phyloP scores from a whole-genome alignment of 2,797 vertebrate genomes.

The Phataginus tricuspis region DNA sequence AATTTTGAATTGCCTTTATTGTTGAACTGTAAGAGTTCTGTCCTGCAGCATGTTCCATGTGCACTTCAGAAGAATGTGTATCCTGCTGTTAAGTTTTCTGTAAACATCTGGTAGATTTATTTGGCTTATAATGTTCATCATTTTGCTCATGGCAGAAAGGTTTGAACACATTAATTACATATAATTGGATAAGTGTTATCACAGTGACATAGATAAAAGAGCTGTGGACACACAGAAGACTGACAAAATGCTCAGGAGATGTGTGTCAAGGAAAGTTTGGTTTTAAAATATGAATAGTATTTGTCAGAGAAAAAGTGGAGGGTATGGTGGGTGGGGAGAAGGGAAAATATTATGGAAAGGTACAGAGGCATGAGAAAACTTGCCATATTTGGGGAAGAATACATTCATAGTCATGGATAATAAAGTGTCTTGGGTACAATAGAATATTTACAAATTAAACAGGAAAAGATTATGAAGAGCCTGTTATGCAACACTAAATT shows the following conservation, averaged over 20 bases:
- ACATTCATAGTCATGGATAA: background rate
- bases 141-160: background rate
- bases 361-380: background rate
- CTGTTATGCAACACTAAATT: background rate
- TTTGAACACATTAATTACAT: background rate
- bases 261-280: background rate
- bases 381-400: background rate
- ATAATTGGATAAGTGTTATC: background rate
- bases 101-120: background rate
- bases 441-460: background rate
- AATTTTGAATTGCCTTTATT: background rate
- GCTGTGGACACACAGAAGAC: background rate
- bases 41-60: background rate
- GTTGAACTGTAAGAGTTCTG: background rate
- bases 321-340: background rate
- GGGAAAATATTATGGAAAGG: background rate
- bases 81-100: background rate
- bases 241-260: background rate
- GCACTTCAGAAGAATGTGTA: background rate
- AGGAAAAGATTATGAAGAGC: background rate
- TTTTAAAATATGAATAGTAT: background rate
- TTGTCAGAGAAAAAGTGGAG: background rate
- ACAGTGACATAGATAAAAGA: background rate
- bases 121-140: background rate
- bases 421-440: background rate